Conservation (phyloP, 2,888 invertebrate genomes). For the Drymonia ruficornis region DNA sequence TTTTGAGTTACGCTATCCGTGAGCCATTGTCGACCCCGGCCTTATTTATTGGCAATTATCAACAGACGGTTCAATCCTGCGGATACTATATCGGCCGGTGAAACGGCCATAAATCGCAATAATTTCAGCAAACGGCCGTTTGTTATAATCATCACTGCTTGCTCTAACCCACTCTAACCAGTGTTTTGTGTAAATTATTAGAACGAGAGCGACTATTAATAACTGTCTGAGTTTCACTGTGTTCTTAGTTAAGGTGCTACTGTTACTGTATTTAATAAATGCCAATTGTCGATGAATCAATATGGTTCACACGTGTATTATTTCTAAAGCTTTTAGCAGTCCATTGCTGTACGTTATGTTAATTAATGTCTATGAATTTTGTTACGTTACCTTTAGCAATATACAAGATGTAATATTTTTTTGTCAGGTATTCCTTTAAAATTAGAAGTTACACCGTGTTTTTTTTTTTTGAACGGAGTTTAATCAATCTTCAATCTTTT, state of each 20-base stretch:
- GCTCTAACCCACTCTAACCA: slow-evolving; percentile 24
- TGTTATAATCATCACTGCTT: slow-evolving; percentile 36
- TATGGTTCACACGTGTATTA: neutral
- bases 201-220: slow-evolving; percentile 32
- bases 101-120: slow-evolving; percentile 41
- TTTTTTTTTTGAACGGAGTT: too few species aligned
- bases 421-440: too few species aligned
- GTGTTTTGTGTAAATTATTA: slow-evolving; percentile 23
- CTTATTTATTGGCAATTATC: slow-evolving; percentile 61
- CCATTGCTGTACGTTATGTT: too few species aligned
- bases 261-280: slow-evolving; percentile 24
- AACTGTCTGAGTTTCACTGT: slow-evolving; percentile 31
- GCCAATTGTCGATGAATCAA: slow-evolving; percentile 17
- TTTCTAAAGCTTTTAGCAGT: neutral
- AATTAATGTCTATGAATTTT: too few species aligned
- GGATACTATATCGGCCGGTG: slow-evolving; percentile 41
- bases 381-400: too few species aligned
- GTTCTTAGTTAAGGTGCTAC: slow-evolving; percentile 14
- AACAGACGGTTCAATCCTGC: slow-evolving; percentile 46
- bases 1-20: slow-evolving; percentile 54
- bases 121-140: slow-evolving; percentile 39
- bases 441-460: too few species aligned
- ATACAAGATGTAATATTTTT: too few species aligned
- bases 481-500: too few species aligned
- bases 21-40: slow-evolving; percentile 45